Conservation (phyloP, 2,797 vertebrate species). For the Mareca strepera region DNA sequence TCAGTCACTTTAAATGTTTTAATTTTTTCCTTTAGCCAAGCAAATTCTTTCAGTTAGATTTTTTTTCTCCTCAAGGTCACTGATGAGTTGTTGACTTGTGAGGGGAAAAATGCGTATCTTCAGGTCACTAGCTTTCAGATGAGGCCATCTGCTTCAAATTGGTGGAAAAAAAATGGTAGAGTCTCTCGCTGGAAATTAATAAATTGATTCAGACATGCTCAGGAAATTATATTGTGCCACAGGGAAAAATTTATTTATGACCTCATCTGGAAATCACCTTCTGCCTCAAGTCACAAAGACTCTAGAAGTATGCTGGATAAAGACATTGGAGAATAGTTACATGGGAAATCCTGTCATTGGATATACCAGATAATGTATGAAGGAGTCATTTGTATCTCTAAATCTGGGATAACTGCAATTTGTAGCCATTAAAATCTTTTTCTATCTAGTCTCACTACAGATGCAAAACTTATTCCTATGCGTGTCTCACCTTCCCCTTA, state of each 20-base stretch:
- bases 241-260: constrained; percentile 1
- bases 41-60: neutral
- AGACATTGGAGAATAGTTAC: neutral
- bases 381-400: neutral
- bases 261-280: constrained; percentile 6
- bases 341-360: neutral
- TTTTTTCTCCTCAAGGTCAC: constrained; percentile 7
- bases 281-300: neutral
- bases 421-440: neutral
- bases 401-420: neutral
- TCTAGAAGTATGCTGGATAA: neutral
- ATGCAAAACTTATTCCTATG: neutral
- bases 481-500: neutral
- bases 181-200: constrained; percentile 11
- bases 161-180: neutral
- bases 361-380: neutral
- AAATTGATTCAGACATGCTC: neutral
- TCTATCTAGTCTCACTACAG: neutral
- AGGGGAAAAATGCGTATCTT: neutral
- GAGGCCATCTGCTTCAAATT: constrained; percentile 51
- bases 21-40: constrained; percentile 3
- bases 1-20: neutral
- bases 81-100: constrained; percentile 1
- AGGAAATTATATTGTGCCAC: neutral
- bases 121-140: constrained; percentile 37